Base-by-base conservation (phyloP, 2,888 invertebrate species). In the Elegia similella region DNA sequence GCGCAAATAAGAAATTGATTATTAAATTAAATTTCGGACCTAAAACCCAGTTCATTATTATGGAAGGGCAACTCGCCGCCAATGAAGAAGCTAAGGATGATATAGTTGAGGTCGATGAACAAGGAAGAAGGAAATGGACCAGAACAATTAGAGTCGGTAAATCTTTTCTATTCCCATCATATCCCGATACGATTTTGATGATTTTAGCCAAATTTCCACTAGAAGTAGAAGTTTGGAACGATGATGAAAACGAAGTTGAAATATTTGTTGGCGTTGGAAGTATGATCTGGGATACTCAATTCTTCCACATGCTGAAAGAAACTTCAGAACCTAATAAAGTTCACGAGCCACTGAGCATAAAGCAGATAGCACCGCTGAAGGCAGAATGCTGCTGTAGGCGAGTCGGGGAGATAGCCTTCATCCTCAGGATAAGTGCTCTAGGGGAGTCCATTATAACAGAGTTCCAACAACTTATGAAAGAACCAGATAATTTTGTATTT, bases 141-240 rank as follows among this genome's bases (percentile, higher is more conserved):
- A 76, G 86, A 75, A 75, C 73, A 52, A 76, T 92, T 74, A 74
- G 92, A 88, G 75, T 87, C 59, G 82, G 93, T 79, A 93, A 92
- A 84, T 93, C 93, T 0, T 88, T 84, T 67, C 66, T 93, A 16
- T 93, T 93, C 56, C 82, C 92, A 6, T 85, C 87, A 17, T 88
- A 84, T 55, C 83, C 92, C 5, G 87, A 90, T 43, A 85, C 86
- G 1, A 72, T 93, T 12, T 73, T 90, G 0, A 74, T 82, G 63
- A 83, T 81, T 34, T 71, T 93, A 6, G 82, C 81, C 43, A 84
- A 82, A 52, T 88, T 86, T 64, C 92, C 93, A n/a, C 66, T 93
- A 52, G 86, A 91, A 70, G 76, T 93, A 38, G 85, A 86, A 64
- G 78, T 93, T 7, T 89, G 84, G 80, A 86, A 89, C 17, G 92